phyloP scores from a whole-genome alignment of 2,797 vertebrate genomes.

The Manis javanica region DNA sequence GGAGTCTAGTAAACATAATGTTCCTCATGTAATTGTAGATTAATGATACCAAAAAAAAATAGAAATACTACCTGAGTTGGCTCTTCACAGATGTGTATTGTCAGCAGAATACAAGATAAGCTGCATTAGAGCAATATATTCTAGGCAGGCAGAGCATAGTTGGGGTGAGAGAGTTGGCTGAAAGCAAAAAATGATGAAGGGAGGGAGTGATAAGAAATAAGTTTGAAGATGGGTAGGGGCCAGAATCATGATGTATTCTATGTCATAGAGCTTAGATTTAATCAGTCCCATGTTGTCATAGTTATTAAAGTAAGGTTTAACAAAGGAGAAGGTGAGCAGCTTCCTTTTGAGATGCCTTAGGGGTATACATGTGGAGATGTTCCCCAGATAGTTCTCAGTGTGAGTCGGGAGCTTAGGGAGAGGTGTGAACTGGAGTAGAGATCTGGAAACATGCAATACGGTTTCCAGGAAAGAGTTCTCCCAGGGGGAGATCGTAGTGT shows the following conservation, averaged over 20 bases:
- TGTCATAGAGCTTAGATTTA: not conserved
- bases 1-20: too few relatives aligned
- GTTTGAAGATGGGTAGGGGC: not conserved
- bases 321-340: not conserved
- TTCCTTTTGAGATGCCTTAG: not conserved
- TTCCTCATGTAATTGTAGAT: too few relatives aligned
- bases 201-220: not conserved
- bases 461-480: not conserved
- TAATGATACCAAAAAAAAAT: too few relatives aligned
- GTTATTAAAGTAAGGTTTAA: not conserved
- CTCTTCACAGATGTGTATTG: not conserved
- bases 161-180: not conserved
- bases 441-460: not conserved
- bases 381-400: not conserved
- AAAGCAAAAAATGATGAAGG: not conserved
- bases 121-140: not conserved
- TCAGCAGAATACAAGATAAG: not conserved
- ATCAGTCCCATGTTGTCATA: not conserved
- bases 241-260: not conserved
- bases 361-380: not conserved
- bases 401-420: not conserved
- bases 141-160: not conserved
- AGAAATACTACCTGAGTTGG: not conserved
- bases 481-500: not conserved
- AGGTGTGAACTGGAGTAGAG: not conserved